Evolutionary conservation across 2,797 vertebrate species (phyloP).

Genomic region (Malurus splendens): DNA sequence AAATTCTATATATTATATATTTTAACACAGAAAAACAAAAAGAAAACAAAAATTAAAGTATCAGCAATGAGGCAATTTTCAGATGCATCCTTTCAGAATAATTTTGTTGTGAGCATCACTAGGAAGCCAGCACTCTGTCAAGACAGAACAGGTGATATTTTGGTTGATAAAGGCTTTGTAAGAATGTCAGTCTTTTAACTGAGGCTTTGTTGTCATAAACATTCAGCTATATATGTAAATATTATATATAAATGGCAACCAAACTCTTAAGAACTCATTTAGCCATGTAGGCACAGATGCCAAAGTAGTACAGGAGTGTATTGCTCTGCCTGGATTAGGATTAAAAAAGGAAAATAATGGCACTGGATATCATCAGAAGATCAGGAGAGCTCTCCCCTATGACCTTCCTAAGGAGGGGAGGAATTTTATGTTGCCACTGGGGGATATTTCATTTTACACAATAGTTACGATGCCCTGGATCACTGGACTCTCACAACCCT

Average conservation of each 20-base stretch:
- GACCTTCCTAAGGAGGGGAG: constrained; percentile 10
- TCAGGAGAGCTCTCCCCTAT: neutral
- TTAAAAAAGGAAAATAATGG: neutral
- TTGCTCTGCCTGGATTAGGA: neutral
- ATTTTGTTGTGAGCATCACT: neutral
- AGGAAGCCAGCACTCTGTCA: neutral
- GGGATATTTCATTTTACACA: neutral
- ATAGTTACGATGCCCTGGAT: neutral
- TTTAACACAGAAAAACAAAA: neutral
- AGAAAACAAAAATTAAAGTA: neutral
- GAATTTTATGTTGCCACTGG: neutral
- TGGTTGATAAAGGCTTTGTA: neutral
- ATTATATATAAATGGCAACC: neutral
- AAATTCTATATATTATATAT: neutral
- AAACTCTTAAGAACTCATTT: constrained; percentile 14
- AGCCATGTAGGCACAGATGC: neutral
- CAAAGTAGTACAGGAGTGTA: neutral
- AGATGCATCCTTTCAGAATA: neutral
- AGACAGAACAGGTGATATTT: neutral
- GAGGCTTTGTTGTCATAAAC: neutral
- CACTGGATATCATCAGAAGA: neutral
- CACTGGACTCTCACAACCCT: constrained; percentile 36
- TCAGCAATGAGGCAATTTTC: neutral
- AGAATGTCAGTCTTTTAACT: constrained; percentile 14
- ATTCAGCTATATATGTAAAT: neutral